A percentile compares a stretch with the other conserved stretches of the same genome.
Evolutionary conservation across 2,113 vertebrate genomes (phyloP).

Genomic region (Tiliqua scincoides): DNA sequence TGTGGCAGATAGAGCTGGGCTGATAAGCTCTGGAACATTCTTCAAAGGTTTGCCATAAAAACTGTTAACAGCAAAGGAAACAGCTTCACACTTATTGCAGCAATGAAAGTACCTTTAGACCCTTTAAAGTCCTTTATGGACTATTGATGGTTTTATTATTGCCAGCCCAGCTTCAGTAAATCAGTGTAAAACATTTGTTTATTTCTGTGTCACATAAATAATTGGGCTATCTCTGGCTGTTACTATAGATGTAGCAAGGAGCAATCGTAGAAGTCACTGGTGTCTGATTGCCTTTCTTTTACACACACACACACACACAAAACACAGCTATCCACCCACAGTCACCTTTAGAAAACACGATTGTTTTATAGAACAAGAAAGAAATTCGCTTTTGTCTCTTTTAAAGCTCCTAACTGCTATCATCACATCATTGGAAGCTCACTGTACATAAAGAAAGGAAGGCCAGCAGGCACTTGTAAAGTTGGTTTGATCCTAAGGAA

Average conservation of each 20-base stretch:
- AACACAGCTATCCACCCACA: neutral
- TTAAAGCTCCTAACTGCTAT: too few species aligned
- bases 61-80: constrained; percentile 63
- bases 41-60: constrained; percentile 69
- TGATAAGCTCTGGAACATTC: constrained; percentile 64
- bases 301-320: neutral
- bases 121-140: constrained; percentile 59
- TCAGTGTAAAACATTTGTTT: constrained; percentile 55
- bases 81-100: constrained; percentile 58
- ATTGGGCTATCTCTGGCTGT: constrained; percentile 45
- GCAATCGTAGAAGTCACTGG: neutral
- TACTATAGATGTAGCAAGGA: constrained; percentile 22
- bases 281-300: constrained; percentile 29
- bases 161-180: constrained; percentile 51
- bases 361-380: neutral
- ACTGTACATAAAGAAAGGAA: neutral
- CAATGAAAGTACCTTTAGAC: constrained; percentile 65
- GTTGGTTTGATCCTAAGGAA: neutral
- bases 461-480: neutral
- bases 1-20: constrained; percentile 27
- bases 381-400: neutral
- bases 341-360: neutral
- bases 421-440: neutral
- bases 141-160: constrained; percentile 67
- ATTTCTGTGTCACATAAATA: constrained; percentile 55